Evolutionary conservation across 23 tunicate genomes (phyloP).

Genomic region (Trididemnum miniatum): DNA sequence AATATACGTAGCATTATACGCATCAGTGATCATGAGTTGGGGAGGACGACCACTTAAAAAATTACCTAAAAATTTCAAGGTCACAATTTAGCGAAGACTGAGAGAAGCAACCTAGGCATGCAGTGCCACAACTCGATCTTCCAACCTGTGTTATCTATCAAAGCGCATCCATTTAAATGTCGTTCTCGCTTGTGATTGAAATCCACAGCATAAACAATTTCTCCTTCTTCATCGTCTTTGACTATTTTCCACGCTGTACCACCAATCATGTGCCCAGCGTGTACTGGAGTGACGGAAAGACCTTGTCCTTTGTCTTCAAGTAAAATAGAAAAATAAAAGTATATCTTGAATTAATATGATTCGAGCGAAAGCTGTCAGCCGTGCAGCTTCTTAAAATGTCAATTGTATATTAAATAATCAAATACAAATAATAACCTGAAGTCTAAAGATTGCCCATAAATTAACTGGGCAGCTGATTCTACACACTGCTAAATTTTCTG

Average conservation of each 20-base stretch:
- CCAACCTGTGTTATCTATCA: slow-evolving; percentile 49
- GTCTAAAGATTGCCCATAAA: too few relatives aligned
- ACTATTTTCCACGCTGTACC: slow-evolving; percentile 98
- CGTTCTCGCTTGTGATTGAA: slow-evolving; percentile 93
- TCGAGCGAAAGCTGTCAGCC: too few relatives aligned
- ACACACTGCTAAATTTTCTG: too few relatives aligned
- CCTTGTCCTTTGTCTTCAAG: slow-evolving; percentile 94
- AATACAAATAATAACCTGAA: too few relatives aligned
- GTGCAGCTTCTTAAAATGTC: too few relatives aligned
- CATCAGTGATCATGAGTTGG: slow-evolving; percentile 92
- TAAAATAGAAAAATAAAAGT: too few relatives aligned
- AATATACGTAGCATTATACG: slow-evolving; percentile 77
- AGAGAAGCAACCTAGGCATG: too few relatives aligned
- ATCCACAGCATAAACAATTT: slow-evolving; percentile 93
- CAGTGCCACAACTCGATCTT: too few relatives aligned
- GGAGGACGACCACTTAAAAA: slow-evolving; percentile 70
- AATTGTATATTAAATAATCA: too few relatives aligned
- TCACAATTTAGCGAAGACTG: too few relatives aligned
- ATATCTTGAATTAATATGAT: too few relatives aligned
- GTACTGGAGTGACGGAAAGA: slow-evolving; percentile 88
- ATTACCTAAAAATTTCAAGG: slow-evolving; percentile 57
- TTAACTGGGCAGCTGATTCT: too few relatives aligned
- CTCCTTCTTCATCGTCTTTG: slow-evolving; percentile 97
- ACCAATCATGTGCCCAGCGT: slow-evolving; percentile 96
- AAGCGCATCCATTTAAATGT: slow-evolving; percentile 80